Base-by-base conservation (phyloP, 2,113 vertebrate species). In the Mystacornis crossleyi region DNA sequence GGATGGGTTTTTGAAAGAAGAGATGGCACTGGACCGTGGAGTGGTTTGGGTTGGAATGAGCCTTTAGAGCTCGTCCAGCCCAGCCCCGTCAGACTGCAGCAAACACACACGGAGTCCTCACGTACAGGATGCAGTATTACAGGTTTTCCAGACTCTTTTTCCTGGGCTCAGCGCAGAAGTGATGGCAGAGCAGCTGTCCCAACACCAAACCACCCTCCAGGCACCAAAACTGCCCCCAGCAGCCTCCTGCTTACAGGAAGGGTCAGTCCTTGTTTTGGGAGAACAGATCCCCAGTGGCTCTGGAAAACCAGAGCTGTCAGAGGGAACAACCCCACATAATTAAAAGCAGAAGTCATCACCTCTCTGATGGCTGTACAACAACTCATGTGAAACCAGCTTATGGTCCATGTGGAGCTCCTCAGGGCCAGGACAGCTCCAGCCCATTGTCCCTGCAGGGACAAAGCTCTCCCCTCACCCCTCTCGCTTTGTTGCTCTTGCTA, bases 401-500 rank as follows among this genome's bases (percentile, higher is more conserved):
- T 3, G 11, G 34, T 13, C 73, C 66, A 14, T 20, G 26, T 0
- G 25, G 31, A 42, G 50, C 21, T 93, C 54, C 67, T 17, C 26
- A 65, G 34, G 18, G 16, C 25, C 66, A 75, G 81, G 24, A 8
- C 12, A 10, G 34, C 29, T 53, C 18, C 2, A 66, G 31, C 36
- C 36, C 12, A 0, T 2, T 1, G 6, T 3, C 67, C 2, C 73
- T 45, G 71, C 2, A 2, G 31, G 65, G 7, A 78, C 6, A 70
- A 21, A 58, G 3, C 16, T 20, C 48, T 45, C n/a, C 17, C 20
- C 12, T 7, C 21, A 6, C 31, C 24, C 40, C 33, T 72, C 48
- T 10, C 0, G 0, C 2, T 38, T 12, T n/a, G 28, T 0, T 26
- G 36, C 12, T 71, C 47, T 53, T 1, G 0, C 20, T 48, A 15